Percentiles rank a stretch among this genome's conserved stretches.
phyloP scores from a whole-genome alignment of 2,888 invertebrate genomes.

The Caenorhabditis sp. region DNA sequence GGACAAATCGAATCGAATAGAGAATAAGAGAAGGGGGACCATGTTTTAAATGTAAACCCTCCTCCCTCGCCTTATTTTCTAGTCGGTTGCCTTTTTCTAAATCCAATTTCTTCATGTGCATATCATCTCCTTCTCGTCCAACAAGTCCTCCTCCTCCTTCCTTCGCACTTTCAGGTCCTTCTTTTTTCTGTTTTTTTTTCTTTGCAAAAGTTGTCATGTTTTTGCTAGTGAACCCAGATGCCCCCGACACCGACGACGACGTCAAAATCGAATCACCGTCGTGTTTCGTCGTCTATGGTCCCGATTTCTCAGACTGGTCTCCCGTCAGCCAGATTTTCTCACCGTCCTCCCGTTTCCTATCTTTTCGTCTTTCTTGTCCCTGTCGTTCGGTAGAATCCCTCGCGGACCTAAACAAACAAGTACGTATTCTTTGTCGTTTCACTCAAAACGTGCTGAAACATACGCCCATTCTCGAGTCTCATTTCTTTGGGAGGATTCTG shows the following conservation, averaged over 20 bases:
- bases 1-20: constrained; percentile 29
- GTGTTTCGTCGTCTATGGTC: constrained; percentile 36
- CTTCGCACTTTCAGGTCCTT: constrained; percentile 58
- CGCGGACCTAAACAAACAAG: constrained; percentile 47
- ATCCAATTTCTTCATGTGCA: constrained; percentile 64
- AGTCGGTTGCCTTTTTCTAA: constrained; percentile 48
- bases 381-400: constrained; percentile 26
- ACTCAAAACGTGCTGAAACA: constrained; percentile 48
- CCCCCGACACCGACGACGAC: constrained; percentile 21
- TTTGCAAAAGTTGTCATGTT: constrained; percentile 20
- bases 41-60: constrained; percentile 38
- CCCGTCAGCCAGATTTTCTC: constrained; percentile 48
- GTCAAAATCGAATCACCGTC: constrained; percentile 54
- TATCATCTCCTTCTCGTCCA: constrained; percentile 52
- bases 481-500: constrained; percentile 17
- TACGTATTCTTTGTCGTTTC: constrained; percentile 49
- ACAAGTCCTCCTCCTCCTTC: constrained; percentile 36
- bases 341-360: constrained; percentile 56
- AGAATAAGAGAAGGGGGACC: no score
- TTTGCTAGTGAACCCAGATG: constrained; percentile 13
- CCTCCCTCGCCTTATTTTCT: constrained; percentile 45
- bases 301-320: not conserved
- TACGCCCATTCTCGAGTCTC: constrained; percentile 29
- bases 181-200: constrained; percentile 48
- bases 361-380: constrained; percentile 1